Evolutionary conservation across 1,140 invertebrate genomes (phyloP).

Genomic region (Drosophila triauraria): DNA sequence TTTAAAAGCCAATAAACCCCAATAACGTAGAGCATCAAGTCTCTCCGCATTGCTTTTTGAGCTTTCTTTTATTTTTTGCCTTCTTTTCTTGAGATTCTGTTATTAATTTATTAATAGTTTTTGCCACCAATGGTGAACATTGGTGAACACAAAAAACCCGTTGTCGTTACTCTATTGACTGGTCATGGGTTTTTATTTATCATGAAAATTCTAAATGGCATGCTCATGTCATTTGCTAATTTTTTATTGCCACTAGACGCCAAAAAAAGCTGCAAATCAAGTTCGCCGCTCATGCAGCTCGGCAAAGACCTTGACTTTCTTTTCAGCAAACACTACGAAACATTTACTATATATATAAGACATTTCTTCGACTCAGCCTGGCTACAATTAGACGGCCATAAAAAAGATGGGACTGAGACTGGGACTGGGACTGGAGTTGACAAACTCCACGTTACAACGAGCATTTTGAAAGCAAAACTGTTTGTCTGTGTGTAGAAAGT

Average conservation of each 20-base stretch:
- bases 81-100: constrained; percentile 43
- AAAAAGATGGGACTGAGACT: constrained; percentile 38
- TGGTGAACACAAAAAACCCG: constrained; percentile 44
- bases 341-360: constrained; percentile 22
- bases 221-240: constrained; percentile 62
- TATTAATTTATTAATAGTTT: constrained; percentile 77
- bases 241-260: constrained; percentile 51
- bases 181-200: constrained; percentile 68
- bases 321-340: constrained; percentile 40
- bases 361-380: constrained; percentile 55
- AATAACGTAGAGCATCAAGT: constrained; percentile 28
- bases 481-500: constrained; percentile 69
- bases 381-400: constrained; percentile 63
- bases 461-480: constrained; percentile 69
- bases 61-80: constrained; percentile 42
- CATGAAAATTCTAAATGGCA: constrained; percentile 79
- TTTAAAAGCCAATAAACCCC: constrained; percentile 1
- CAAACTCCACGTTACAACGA: constrained; percentile 59
- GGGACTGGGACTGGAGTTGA: constrained; percentile 30
- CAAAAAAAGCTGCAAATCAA: constrained; percentile 41
- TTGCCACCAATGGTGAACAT: constrained; percentile 37
- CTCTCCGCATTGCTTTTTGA: constrained; percentile 15
- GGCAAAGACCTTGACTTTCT: constrained; percentile 78
- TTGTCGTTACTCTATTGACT: constrained; percentile 48
- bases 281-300: constrained; percentile 56